Percentiles rank a stretch among this genome's conserved stretches.
phyloP scores from a whole-genome alignment of 1,140 invertebrate species.

The Drosophila triauraria region DNA sequence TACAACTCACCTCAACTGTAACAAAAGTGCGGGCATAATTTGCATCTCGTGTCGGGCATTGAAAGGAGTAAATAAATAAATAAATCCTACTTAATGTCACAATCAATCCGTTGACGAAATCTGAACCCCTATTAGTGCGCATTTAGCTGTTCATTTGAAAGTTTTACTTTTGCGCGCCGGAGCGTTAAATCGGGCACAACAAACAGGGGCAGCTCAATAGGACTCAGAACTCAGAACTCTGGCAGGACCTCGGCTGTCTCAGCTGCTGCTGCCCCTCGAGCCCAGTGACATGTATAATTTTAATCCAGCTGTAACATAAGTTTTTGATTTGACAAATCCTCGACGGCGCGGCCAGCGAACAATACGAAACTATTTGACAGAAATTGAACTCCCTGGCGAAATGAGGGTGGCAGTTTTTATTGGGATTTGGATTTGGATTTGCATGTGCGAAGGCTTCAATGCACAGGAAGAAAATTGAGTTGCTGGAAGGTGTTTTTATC shows the following conservation, averaged over 20 bases:
- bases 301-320: conserved; percentile 84
- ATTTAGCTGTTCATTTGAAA: conserved; percentile 85
- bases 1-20: conserved; percentile 44
- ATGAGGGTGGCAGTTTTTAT: conserved; percentile 39
- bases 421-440: conserved; percentile 33
- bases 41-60: conserved; percentile 64
- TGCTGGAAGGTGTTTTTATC: too few relatives aligned
- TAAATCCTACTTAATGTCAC: conserved; percentile 85
- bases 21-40: conserved; percentile 73
- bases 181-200: conserved; percentile 80
- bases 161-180: conserved; percentile 81
- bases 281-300: conserved; percentile 82
- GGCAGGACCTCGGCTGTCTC: conserved; percentile 36
- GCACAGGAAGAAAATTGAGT: conserved; percentile 2
- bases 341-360: conserved; percentile 26
- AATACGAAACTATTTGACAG: conserved; percentile 78
- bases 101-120: conserved; percentile 73
- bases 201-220: conserved; percentile 40
- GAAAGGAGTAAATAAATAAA: conserved; percentile 84
- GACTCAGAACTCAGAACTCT: conserved; percentile 13
- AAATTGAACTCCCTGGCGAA: conserved; percentile 66
- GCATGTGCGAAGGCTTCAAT: conserved; percentile 1
- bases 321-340: conserved; percentile 84
- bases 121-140: conserved; percentile 85
- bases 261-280: conserved; percentile 34